phyloP scores from a whole-genome alignment of 1,140 invertebrate genomes.

The Maniola jurtina region DNA sequence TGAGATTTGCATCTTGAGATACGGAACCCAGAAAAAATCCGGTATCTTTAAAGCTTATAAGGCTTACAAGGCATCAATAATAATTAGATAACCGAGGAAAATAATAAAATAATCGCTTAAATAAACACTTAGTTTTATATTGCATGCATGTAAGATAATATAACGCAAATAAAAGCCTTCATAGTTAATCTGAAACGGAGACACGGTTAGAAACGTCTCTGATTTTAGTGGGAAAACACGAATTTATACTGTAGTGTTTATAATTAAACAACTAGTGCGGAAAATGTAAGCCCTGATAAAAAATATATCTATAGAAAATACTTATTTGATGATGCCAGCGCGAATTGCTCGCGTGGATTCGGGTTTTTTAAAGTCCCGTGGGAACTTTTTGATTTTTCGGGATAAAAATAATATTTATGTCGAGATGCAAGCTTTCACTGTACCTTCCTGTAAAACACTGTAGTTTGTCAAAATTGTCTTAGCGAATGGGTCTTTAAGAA shows the following conservation, averaged over 20 bases:
- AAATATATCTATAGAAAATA: neutral
- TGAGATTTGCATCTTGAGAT: too few relatives aligned
- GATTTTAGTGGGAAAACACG: constrained; percentile 25
- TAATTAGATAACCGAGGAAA: constrained; percentile 22
- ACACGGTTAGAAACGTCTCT: constrained; percentile 10
- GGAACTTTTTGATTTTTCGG: too few relatives aligned
- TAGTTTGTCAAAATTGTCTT: too few relatives aligned
- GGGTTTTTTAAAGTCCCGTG: too few relatives aligned
- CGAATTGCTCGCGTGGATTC: too few relatives aligned
- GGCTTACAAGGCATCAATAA: constrained; percentile 28
- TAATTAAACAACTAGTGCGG: neutral
- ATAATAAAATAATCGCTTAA: constrained; percentile 12
- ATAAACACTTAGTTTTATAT: constrained; percentile 24
- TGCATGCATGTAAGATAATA: constrained; percentile 29
- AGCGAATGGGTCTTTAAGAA: too few relatives aligned
- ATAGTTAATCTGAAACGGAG: constrained; percentile 5
- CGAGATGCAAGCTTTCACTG: too few relatives aligned
- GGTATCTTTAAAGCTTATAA: constrained; percentile 24
- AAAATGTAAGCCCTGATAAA: constrained; percentile 25
- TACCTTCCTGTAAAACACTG: too few relatives aligned
- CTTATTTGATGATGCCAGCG: constrained; percentile 1
- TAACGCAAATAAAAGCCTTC: constrained; percentile 17
- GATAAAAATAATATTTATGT: too few relatives aligned
- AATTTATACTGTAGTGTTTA: constrained; percentile 13
- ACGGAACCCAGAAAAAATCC: neutral